Percentiles rank a stretch among this genome's conserved stretches.
phyloP scores from a whole-genome alignment of 2,797 vertebrate genomes.

The Neoniphon sammara region DNA sequence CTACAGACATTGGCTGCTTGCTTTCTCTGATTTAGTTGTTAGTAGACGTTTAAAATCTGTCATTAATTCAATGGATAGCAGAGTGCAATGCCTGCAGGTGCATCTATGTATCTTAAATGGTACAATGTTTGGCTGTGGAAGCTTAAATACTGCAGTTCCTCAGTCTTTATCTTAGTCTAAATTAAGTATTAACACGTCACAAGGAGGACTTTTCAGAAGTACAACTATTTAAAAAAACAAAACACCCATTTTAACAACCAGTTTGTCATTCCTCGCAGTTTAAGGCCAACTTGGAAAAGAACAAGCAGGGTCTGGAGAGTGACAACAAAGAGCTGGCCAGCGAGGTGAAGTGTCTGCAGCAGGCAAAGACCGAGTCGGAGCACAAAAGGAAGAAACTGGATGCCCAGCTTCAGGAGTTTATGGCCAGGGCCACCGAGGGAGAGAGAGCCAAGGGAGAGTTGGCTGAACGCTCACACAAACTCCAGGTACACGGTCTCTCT shows the following conservation, averaged over 20 bases:
- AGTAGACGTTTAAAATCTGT: too few relatives aligned
- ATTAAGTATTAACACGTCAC: neutral
- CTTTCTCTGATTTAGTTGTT: too few relatives aligned
- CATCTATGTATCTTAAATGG: neutral
- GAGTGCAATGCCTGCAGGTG: too few relatives aligned
- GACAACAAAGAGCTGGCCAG: constrained; percentile 93
- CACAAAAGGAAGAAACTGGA: constrained; percentile 97
- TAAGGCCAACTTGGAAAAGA: constrained; percentile 95
- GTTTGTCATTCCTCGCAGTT: constrained; percentile 78
- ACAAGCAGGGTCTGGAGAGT: constrained; percentile 92
- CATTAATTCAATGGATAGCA: too few relatives aligned
- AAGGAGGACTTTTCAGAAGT: neutral
- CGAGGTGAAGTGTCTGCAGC: constrained; percentile 94
- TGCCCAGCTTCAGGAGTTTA: constrained; percentile 90
- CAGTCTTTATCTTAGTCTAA: neutral
- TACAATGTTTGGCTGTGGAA: too few relatives aligned
- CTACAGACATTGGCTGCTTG: too few relatives aligned
- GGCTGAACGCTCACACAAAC: constrained; percentile 88
- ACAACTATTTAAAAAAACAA: neutral
- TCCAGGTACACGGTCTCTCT: constrained; percentile 81
- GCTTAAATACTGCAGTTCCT: too few relatives aligned
- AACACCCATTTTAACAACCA: neutral
- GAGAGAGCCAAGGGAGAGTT: constrained; percentile 89
- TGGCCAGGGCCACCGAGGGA: constrained; percentile 87
- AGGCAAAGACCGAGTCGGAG: constrained; percentile 91